Base-by-base conservation (phyloP, 2,113 vertebrate species). In the Datnioides undecimradiatus region DNA sequence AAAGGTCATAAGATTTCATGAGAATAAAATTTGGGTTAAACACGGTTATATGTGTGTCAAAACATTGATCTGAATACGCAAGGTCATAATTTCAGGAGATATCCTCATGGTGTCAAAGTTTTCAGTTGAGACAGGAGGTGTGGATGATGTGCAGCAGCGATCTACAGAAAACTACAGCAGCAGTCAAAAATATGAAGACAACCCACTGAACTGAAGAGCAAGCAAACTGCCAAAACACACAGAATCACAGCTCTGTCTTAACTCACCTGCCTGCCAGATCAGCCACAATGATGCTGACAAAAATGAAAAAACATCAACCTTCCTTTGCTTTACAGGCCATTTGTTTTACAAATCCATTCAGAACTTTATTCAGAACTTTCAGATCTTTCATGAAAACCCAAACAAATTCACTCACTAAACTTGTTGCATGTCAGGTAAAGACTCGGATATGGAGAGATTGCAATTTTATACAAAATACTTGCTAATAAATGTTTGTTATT, bases 331-430 rank as follows among this genome's bases (percentile, higher is more conserved):
- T 23, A 36, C 6, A 12, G 6, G 8, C 29, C 11, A 29, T 69
- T 49, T 73, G n/a, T n/a, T n/a, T n/a, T n/a, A n/a, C n/a, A 48
- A 83, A 70, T 4, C 8, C 13, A 49, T 23, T 43, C 11, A 38
- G 23, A 25, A n/a, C n/a, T n/a, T n/a, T n/a, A n/a, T n/a, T n/a
- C n/a, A n/a, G n/a, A n/a, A n/a, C n/a, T n/a, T n/a, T n/a, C n/a
- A n/a, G n/a, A n/a, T n/a, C n/a, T n/a, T n/a, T n/a, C n/a, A n/a
- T n/a, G n/a, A n/a, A n/a, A n/a, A n/a, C n/a, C n/a, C n/a, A n/a
- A n/a, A n/a, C n/a, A n/a, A n/a, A n/a, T n/a, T n/a, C n/a, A n/a
- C 29, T n/a, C 4, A 55, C 11, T 29, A 7, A 59, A 60, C 29
- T 33, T 10, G 31, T n/a, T 36, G 17, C 62, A 13, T n/a, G 11